These are phyloP conservation scores for Polyommatus iphigenia DNA, from an alignment of 2,888 invertebrate genomes.

Conservation along the genomic window DNA sequence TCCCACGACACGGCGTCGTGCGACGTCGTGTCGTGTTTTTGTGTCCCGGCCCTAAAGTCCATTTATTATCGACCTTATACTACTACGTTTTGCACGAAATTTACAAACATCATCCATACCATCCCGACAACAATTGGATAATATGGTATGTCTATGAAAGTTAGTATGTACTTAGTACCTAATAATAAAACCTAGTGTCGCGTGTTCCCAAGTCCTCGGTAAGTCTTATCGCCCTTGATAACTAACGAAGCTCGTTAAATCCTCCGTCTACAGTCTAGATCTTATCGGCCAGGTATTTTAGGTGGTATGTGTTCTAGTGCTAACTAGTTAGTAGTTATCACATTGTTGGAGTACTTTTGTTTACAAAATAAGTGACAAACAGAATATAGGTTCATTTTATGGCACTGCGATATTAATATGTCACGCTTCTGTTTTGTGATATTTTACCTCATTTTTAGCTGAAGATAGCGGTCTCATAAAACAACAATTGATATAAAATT, in stretches of 20 bases:
- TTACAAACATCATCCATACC: neutral
- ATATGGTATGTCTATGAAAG: neutral
- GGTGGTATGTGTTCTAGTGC: slow-evolving; percentile 1
- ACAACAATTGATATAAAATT: neutral
- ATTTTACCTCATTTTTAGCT: neutral
- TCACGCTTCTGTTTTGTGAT: neutral
- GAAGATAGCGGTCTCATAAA: neutral
- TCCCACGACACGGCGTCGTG: no score
- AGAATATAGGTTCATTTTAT: no score
- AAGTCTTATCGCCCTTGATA: slow-evolving; percentile 18
- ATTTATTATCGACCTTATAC: no score
- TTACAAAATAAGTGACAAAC: neutral
- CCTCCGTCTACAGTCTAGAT: slow-evolving; percentile 10
- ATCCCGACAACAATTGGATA: neutral
- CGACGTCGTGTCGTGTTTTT: no score
- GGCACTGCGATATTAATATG: no score
- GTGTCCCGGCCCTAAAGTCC: no score
- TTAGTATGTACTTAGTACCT: no score
- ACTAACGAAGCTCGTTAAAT: slow-evolving; percentile 13
- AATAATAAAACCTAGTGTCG: slow-evolving; percentile 20
- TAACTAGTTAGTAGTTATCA: neutral
- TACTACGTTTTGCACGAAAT: no score
- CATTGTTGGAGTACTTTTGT: neutral
- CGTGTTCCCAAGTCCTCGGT: neutral
- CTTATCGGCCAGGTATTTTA: slow-evolving; percentile 5